Conservation (phyloP, 2,113 vertebrate genomes). For the Dicrurus megarhynchus region DNA sequence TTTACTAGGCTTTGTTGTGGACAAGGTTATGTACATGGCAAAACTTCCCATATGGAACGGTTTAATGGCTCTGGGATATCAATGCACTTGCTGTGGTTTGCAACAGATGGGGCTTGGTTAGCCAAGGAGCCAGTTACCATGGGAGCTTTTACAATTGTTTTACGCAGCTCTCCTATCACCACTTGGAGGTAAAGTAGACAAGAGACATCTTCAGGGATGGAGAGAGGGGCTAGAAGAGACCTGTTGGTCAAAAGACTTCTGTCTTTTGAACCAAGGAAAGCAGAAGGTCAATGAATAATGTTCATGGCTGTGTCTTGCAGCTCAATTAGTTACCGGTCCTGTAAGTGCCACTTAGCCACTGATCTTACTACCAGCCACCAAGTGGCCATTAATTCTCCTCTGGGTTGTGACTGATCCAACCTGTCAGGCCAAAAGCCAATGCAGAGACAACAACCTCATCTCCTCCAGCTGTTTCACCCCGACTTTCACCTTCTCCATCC, state of each 20-base stretch:
- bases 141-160: background rate
- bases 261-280: background rate
- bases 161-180: background rate
- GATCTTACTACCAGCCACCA: background rate
- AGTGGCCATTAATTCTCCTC: background rate
- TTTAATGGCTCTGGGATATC: slow-evolving; percentile 1
- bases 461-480: background rate
- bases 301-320: background rate
- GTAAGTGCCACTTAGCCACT: background rate
- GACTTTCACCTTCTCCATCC: background rate
- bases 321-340: background rate
- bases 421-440: background rate
- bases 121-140: background rate
- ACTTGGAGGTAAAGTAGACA: background rate
- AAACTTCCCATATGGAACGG: background rate
- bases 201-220: background rate
- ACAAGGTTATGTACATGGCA: background rate
- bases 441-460: background rate
- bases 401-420: background rate
- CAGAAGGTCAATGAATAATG: accelerated
- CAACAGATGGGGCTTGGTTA: background rate
- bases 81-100: background rate
- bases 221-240: background rate
- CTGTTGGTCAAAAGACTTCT: background rate
- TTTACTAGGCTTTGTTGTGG: background rate